Evolutionary conservation across 2,113 vertebrate genomes (phyloP), one percentile per base, ranked within the genome.

Genomic region (Sander vitreus): DNA sequence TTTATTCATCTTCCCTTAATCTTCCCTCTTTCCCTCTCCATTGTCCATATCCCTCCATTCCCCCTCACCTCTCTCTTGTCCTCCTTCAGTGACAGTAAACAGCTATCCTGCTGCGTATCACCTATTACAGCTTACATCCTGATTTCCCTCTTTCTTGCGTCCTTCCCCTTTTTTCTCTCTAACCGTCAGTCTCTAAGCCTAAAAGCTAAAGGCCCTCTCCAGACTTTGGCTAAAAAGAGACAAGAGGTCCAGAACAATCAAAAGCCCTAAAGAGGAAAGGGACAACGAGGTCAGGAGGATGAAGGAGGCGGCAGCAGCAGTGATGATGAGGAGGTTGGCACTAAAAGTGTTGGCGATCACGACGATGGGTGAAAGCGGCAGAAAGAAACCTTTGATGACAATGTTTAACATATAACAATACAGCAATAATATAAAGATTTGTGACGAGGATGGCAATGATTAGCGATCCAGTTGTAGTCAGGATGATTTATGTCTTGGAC

Each of bases 61-160:
- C 19, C 73, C 67, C 74, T 57, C 72, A 59, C 71, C 80, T 79
- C 80, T 70, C 85, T 55, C 76, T 63, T 65, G 66, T 86, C 87
- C 91, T 92, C 92, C 91, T 84, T 88, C 79, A 84, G 85, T 90
- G 89, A 91, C 90, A 88, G 90, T 89, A 86, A 90, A 90, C 86
- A 89, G 86, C 84, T 78, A 88, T 84, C 95, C 94, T 85, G 94
- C 94, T 90, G 95, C 2, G 93, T 65, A 88, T 87, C 90, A 89
- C 90, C 93, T 90, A 94, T 95, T 95, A 95, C 90, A 86, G 86
- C 76, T 80, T 88, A 80, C 78, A 83, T 88, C 83, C 88, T 88
- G 91, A 87, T 91, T 91, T 91, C 81, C 81, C 36, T 77, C 72
- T 89, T 90, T 88, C 81, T 80, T 81, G 82, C 12, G 3, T 48